Percentiles rank a stretch among this genome's conserved stretches.
These are phyloP conservation scores for Catostylus mosaicus DNA, from an alignment of 30 jellyfish, hydroid and myxozoan genomes.

Conservation along the genomic window DNA sequence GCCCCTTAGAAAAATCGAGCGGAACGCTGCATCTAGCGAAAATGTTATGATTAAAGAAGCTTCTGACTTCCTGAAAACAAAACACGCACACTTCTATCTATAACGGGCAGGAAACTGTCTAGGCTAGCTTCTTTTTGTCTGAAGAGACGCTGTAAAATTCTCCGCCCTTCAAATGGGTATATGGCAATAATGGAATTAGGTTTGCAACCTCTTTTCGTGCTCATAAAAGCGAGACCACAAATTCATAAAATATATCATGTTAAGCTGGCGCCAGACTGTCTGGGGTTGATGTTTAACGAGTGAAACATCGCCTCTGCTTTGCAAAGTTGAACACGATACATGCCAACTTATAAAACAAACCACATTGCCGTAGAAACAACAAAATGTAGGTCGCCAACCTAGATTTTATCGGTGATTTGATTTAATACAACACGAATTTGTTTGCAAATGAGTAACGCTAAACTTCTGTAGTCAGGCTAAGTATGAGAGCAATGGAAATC, in stretches of 20 bases:
- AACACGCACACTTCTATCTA: not conserved
- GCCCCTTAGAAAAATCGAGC: not conserved
- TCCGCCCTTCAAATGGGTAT: not conserved
- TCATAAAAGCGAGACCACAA: constrained; percentile 29
- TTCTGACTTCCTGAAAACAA: constrained; percentile 4
- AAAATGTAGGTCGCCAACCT: too few species aligned
- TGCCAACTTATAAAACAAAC: constrained; percentile 1
- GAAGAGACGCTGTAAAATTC: not conserved
- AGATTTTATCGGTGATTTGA: too few species aligned
- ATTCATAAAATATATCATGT: constrained; percentile 14
- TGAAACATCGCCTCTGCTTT: not conserved
- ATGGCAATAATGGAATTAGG: constrained; percentile 30
- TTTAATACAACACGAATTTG: too few species aligned
- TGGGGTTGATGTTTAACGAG: not conserved
- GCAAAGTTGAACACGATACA: not conserved
- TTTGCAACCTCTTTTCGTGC: constrained; percentile 13
- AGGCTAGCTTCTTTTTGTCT: not conserved
- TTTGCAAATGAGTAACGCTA: too few species aligned
- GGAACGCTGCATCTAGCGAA: not conserved
- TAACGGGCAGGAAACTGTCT: constrained; percentile 5
- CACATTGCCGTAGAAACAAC: not conserved
- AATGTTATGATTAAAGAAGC: not conserved
- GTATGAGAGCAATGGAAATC: too few species aligned
- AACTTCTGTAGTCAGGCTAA: too few species aligned
- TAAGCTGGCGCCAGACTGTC: constrained; percentile 50